Conservation (phyloP, 2,113 vertebrate species). For the Nibea coibor region DNA sequence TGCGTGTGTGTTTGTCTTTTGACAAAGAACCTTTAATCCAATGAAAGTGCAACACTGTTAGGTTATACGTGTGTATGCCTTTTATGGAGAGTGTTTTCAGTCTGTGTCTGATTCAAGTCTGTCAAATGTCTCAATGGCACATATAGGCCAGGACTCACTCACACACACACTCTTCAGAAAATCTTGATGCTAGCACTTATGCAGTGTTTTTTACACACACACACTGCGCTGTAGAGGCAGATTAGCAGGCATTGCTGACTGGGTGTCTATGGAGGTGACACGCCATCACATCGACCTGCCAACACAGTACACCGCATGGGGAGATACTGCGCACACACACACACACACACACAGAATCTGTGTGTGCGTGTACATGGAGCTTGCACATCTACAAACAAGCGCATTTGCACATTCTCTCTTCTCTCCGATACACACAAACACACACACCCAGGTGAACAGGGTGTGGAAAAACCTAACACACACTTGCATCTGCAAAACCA, state of each 20-base stretch:
- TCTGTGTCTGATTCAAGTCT: slow-evolving; percentile 44
- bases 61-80: slow-evolving; percentile 25
- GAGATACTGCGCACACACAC: slow-evolving; percentile 18
- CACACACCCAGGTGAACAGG: slow-evolving; percentile 27
- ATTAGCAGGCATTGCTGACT: slow-evolving; percentile 64
- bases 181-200: slow-evolving; percentile 37
- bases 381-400: slow-evolving; percentile 31
- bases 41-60: slow-evolving; percentile 53
- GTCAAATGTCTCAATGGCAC: slow-evolving; percentile 43
- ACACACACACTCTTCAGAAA: slow-evolving; percentile 35
- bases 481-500: slow-evolving; percentile 30
- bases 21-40: slow-evolving; percentile 63
- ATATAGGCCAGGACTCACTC: slow-evolving; percentile 55
- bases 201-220: slow-evolving; percentile 22
- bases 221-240: slow-evolving; percentile 57
- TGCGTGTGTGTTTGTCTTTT: slow-evolving; percentile 21
- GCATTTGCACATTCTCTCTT: slow-evolving; percentile 15
- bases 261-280: slow-evolving; percentile 69
- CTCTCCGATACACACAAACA: neutral
- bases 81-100: slow-evolving; percentile 32
- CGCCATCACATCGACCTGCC: slow-evolving; percentile 63
- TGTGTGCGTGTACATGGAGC: neutral
- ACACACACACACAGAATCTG: slow-evolving; percentile 3
- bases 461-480: slow-evolving; percentile 53
- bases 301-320: slow-evolving; percentile 29